Conservation (phyloP, 2,113 vertebrate genomes). For the Buteo buteo region DNA sequence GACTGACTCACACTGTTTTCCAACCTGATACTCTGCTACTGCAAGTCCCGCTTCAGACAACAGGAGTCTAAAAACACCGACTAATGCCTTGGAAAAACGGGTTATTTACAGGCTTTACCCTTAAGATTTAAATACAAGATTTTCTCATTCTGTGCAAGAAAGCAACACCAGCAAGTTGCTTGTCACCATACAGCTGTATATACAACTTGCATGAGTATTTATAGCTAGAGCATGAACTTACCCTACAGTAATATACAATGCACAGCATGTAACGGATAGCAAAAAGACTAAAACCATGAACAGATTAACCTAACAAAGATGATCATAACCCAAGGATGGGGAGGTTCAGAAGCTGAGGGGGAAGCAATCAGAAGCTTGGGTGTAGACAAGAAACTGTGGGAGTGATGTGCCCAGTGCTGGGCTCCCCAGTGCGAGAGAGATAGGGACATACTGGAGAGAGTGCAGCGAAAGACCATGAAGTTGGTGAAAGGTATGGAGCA, state of each 20-base stretch:
- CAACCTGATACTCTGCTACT: neutral
- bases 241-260: rapidly evolving
- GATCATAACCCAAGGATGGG: neutral
- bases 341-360: neutral
- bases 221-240: rapidly evolving
- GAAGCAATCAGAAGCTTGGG: neutral
- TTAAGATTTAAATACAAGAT: neutral
- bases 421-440: neutral
- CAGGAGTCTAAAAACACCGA: neutral
- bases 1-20: neutral
- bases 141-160: neutral
- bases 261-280: rapidly evolving
- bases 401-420: neutral
- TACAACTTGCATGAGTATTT: rapidly evolving
- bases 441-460: neutral
- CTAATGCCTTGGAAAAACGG: rapidly evolving
- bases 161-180: neutral
- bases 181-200: neutral
- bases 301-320: neutral
- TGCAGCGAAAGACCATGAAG: neutral
- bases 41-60: neutral
- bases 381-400: neutral
- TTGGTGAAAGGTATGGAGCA: neutral
- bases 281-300: neutral
- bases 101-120: neutral